These are phyloP conservation scores for Eclectus roratus DNA, from an alignment of 2,113 vertebrate species.

Conservation along the genomic window DNA sequence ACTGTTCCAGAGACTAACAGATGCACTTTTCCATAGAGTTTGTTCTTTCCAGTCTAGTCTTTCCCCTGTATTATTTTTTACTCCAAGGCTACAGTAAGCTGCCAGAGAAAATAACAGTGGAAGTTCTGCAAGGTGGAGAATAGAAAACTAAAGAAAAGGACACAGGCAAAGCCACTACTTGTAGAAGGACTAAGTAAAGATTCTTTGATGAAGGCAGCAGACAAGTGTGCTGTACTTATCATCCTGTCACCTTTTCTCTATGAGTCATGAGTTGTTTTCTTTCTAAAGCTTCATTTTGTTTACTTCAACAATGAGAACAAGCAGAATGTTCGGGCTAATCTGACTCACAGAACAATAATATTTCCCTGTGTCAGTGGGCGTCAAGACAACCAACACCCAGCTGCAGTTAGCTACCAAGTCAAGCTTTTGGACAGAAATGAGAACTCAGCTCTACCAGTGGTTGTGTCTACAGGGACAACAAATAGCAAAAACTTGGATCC, in stretches of 20 bases:
- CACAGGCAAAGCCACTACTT: not conserved
- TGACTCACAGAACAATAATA: not conserved
- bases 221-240: not conserved
- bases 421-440: not conserved
- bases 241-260: not conserved
- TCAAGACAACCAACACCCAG: not conserved
- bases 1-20: not conserved
- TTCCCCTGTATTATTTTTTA: not conserved
- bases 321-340: not conserved
- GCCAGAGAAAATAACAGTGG: conserved; percentile 43
- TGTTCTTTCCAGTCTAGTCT: conserved; percentile 21
- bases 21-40: conserved; percentile 22
- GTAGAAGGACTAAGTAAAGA: not conserved
- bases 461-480: not conserved
- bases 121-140: not conserved
- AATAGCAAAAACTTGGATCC: not conserved
- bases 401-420: not conserved
- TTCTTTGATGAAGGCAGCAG: not conserved
- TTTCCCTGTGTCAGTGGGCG: not conserved
- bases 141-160: not conserved
- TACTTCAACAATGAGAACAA: not conserved
- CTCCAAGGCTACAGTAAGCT: not conserved
- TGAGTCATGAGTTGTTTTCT: not conserved
- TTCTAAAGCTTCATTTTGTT: not conserved
- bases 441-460: not conserved